phyloP scores from a whole-genome alignment of 2,113 vertebrate genomes.

The Seriola aureovittata region DNA sequence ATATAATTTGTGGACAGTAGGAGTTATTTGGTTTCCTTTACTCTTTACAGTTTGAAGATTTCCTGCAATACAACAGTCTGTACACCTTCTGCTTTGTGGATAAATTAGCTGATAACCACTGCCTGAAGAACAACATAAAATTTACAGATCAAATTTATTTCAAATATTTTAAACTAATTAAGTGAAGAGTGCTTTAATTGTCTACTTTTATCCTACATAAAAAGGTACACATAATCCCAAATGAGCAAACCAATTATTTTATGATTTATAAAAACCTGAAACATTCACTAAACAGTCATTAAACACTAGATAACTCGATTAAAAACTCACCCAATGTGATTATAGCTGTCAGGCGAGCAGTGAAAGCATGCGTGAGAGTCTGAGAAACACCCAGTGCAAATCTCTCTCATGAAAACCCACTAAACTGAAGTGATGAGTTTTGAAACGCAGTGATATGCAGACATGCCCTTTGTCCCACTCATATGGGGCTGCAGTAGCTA shows the following conservation, averaged over 20 bases:
- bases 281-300: neutral
- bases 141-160: slow-evolving; percentile 2
- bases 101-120: neutral
- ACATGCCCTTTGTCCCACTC: slow-evolving; percentile 29
- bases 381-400: neutral
- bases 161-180: neutral
- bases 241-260: neutral
- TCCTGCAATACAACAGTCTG: neutral
- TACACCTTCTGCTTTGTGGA: neutral
- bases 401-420: neutral
- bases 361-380: neutral
- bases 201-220: neutral
- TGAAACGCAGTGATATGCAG: slow-evolving; percentile 3
- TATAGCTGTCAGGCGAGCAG: neutral
- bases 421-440: neutral
- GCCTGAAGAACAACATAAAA: neutral
- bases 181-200: neutral
- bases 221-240: neutral
- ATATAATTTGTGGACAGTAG: neutral
- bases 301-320: neutral
- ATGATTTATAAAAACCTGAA: neutral
- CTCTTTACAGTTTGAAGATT: neutral
- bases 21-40: neutral
- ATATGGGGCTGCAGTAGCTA: neutral
- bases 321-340: slow-evolving; percentile 9